Percentiles rank a stretch among this genome's conserved stretches.
These are phyloP conservation scores for Geotrupes spiniger DNA, from an alignment of 2,888 invertebrate genomes.

Conservation along the genomic window DNA sequence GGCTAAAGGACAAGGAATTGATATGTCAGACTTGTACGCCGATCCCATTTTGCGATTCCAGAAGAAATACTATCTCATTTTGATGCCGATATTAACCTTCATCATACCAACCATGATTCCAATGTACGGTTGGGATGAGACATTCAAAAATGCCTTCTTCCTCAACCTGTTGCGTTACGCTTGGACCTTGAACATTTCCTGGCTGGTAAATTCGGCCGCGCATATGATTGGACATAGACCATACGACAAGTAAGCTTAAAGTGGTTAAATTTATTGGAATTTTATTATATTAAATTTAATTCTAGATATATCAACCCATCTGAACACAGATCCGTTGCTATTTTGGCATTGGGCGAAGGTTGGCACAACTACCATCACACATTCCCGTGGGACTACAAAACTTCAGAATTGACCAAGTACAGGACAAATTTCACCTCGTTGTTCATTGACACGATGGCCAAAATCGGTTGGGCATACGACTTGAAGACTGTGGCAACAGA, in stretches of 20 bases:
- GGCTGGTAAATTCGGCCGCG: conserved; percentile 88
- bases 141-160: conserved; percentile 63
- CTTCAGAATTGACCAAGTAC: conserved; percentile 74
- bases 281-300: background rate
- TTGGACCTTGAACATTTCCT: conserved; percentile 79
- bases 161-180: conserved; percentile 75
- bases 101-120: conserved; percentile 73
- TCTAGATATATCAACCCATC: conserved; percentile 65
- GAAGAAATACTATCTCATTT: conserved; percentile 75
- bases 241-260: conserved; percentile 66
- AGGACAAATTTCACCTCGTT: conserved; percentile 70
- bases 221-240: conserved; percentile 77
- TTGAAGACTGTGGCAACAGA: conserved; percentile 74
- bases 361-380: conserved; percentile 88
- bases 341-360: conserved; percentile 72
- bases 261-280: background rate
- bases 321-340: conserved; percentile 66
- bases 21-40: conserved; percentile 75
- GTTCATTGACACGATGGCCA: conserved; percentile 78
- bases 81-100: conserved; percentile 76
- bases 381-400: conserved; percentile 85
- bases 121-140: conserved; percentile 76
- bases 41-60: conserved; percentile 85
- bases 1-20: conserved; percentile 80
- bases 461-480: conserved; percentile 85